phyloP scores from a whole-genome alignment of 2,888 invertebrate species.

The Podabrus alpinus region DNA sequence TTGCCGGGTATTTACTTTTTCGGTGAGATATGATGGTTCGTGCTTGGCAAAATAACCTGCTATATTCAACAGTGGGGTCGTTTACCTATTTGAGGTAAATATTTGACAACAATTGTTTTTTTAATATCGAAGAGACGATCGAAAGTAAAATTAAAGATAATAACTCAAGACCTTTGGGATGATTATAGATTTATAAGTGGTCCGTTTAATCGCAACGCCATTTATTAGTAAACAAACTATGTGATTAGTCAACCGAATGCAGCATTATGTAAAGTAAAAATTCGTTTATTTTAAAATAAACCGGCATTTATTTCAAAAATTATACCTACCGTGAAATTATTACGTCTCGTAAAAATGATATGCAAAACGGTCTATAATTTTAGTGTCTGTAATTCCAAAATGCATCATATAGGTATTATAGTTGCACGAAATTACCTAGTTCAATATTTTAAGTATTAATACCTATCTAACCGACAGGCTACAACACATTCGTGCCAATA shows the following conservation, averaged over 20 bases:
- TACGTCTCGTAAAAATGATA: conserved; percentile 54
- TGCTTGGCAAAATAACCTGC: not conserved
- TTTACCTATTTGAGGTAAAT: not conserved
- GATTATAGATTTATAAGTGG: conserved; percentile 42
- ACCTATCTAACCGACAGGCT: conserved; percentile 36
- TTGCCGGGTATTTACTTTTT: not conserved
- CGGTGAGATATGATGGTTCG: not conserved
- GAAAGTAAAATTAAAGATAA: conserved; percentile 28
- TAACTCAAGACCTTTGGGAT: conserved; percentile 28
- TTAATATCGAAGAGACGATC: not conserved
- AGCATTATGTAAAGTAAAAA: conserved; percentile 43
- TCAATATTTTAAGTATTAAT: conserved; percentile 52
- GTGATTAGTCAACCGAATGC: conserved; percentile 46
- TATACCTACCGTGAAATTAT: conserved; percentile 54
- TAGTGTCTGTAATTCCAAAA: conserved; percentile 54
- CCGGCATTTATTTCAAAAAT: conserved; percentile 51
- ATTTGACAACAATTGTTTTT: not conserved
- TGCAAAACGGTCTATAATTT: conserved; percentile 56
- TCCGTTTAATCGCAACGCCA: conserved; percentile 44
- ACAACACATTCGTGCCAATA: conserved; percentile 53
- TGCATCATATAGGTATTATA: conserved; percentile 39
- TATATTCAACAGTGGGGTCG: not conserved
- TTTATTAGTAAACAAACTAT: conserved; percentile 42
- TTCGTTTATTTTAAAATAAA: conserved; percentile 45
- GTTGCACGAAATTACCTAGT: conserved; percentile 49